Evolutionary conservation across 2,113 vertebrate species (phyloP), one percentile per base, ranked within the genome.

Genomic region (Tyrannus savana): DNA sequence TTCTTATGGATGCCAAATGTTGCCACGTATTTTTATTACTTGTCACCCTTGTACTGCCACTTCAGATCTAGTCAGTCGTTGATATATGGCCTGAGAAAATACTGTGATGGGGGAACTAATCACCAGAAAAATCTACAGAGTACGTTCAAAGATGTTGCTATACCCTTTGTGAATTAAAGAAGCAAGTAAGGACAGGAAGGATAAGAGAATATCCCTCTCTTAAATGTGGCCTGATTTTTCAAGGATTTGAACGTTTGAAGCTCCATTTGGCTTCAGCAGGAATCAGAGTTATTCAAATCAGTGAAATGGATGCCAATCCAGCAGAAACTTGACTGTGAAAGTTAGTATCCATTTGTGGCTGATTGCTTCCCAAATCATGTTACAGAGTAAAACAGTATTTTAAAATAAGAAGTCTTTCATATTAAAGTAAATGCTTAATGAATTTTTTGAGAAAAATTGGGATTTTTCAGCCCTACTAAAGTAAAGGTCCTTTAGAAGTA

Each of bases 361-460:
- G 59, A 66, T 91, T 85, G 80, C 27, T 74, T 91, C 63, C 22
- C 47, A 83, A 93, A 90, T 85, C 63, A 56, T 49, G 30, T 85
- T 80, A 80, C 10, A 21, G 77, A 89, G 68, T 75, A 90, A 93
- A 96, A 78, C 47, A 78, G 42, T 89, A 60, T 84, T 93, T 87
- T 49, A 58, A 78, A 94, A 90, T 90, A 8, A 87, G 7, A 94
- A 30, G 91, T 63, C 33, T 69, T 83, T 73, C 75, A 47, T 80
- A 79, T 12, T 87, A 74, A 94, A 77, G 46, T 41, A 90, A 93
- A 83, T 17, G 5, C 23, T 85, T 87, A 28, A n/a, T 60, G 19
- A 14, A 12, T 25, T 77, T 74, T 85, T 80, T 64, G 35, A 37
- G 35, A 63, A 74, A 81, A 87, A 66, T 4, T 30, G 6, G 6